A percentile compares a stretch with the other conserved stretches of the same genome.
Evolutionary conservation across 92 coral and sea anemone species (phyloP).

Genomic region (Pocillopora grandis): DNA sequence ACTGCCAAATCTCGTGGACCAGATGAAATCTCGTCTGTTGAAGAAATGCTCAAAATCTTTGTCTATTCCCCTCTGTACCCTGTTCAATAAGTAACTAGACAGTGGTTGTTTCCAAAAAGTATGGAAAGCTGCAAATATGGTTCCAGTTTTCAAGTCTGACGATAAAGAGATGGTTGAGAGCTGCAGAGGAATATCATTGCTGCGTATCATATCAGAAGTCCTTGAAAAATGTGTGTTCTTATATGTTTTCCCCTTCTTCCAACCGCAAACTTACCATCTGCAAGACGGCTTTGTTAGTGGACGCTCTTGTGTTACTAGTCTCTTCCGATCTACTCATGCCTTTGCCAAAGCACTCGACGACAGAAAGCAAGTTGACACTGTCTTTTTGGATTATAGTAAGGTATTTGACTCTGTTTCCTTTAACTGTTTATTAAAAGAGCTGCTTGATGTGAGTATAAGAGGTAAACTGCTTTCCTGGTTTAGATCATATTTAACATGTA

Average conservation of each 20-base stretch:
- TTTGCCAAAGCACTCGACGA: constrained; percentile 38
- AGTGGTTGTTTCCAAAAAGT: constrained; percentile 37
- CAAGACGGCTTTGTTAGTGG: constrained; percentile 13
- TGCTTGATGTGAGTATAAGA: neutral
- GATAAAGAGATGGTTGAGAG: constrained; percentile 23
- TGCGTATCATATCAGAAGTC: constrained; percentile 10
- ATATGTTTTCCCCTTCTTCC: constrained; percentile 22
- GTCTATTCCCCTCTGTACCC: constrained; percentile 15
- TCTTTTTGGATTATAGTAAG: neutral
- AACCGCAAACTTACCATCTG: neutral
- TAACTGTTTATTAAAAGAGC: constrained; percentile 24
- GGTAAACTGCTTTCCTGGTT: too few relatives aligned
- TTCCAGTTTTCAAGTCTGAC: constrained; percentile 38
- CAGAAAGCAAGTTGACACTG: constrained; percentile 29
- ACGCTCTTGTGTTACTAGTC: neutral
- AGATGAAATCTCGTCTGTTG: constrained; percentile 38
- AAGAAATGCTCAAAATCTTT: constrained; percentile 10
- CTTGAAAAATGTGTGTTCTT: constrained; percentile 36
- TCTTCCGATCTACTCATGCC: neutral
- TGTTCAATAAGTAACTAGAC: constrained; percentile 17
- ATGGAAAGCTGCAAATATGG: constrained; percentile 37
- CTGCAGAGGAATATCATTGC: constrained; percentile 5
- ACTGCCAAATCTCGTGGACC: constrained; percentile 33
- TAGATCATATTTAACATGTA: too few relatives aligned
- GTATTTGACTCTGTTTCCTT: constrained; percentile 37